Base-by-base conservation (phyloP, 2,797 vertebrate species). In the Xiphophorus birchmanni region DNA sequence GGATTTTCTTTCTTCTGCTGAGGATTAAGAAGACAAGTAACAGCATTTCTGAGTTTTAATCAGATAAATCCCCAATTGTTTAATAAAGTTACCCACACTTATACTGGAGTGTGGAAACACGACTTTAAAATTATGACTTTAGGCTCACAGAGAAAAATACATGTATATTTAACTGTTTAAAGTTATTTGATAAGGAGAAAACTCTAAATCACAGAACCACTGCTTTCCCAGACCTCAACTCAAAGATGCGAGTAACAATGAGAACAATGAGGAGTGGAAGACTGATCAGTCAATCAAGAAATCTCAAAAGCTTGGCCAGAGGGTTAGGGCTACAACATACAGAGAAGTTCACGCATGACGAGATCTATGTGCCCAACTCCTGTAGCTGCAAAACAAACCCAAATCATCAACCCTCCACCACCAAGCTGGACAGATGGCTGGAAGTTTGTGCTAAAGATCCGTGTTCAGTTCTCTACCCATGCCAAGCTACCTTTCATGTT, bases 1-100 rank as follows among this genome's bases (percentile, higher is more conserved):
- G 7, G 10, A 74, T 58, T 79, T 80, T 42, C 44, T 63, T 35
- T 60, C 26, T 76, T 71, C 13, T 73, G 21, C 74, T 40, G 37
- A 26, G 21, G 54, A 82, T 74, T 58, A 54, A 76, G 37, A 29
- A 82, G 50, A 54, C 17, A 56, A 54, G 56, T 63, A 80, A 35
- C 48, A 74, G 60, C n/a, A 29, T 58, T 44, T 69, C 58, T 29
- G 50, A 65, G 60, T 63, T 65, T 45, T 45, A 13, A 21, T 65
- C 75, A 77, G 75, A 45, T 37, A 65, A 67, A 37, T 35, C 29
- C 10, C 18, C 3, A 60, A 32, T 17, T 79, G 32, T 50, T 78
- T 52, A 76, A 76, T 63, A 35, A 48, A 45, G 21, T 17, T 58
- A 44, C 32, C 23, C 40, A 10, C 9, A 26, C 23, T 45, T 40